phyloP scores from a whole-genome alignment of 2,888 invertebrate genomes.

The Apamea epomidion region DNA sequence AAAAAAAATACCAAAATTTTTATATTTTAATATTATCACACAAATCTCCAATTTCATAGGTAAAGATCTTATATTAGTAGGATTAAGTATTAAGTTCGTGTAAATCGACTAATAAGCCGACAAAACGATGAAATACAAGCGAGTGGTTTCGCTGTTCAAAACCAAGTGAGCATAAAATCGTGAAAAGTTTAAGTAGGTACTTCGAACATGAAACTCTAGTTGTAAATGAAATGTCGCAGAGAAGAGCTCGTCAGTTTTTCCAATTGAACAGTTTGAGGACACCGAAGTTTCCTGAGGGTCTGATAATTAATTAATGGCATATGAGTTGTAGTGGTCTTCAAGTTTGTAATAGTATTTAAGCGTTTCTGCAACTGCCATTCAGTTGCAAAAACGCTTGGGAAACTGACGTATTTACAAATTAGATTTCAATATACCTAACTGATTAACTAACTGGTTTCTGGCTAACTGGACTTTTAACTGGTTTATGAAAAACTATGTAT shows the following conservation, averaged over 20 bases:
- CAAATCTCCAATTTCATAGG: too few relatives aligned
- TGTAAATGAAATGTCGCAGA: not conserved
- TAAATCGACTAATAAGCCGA: too few relatives aligned
- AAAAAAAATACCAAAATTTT: too few relatives aligned
- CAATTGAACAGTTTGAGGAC: constrained; percentile 16
- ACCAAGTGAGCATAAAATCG: not conserved
- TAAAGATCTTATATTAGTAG: too few relatives aligned
- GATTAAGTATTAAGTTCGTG: too few relatives aligned
- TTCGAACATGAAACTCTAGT: not conserved
- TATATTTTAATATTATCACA: too few relatives aligned
- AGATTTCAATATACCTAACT: not conserved
- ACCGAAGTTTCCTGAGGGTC: not conserved
- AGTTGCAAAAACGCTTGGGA: too few relatives aligned
- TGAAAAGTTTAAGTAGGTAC: not conserved
- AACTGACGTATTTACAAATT: not conserved
- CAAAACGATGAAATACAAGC: not conserved
- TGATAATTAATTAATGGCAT: constrained; percentile 1
- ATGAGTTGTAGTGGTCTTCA: not conserved
- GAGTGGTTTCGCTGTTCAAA: not conserved
- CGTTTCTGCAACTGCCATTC: not conserved
- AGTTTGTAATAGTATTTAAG: not conserved
- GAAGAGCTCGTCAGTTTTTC: not conserved
- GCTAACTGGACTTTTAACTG: too few relatives aligned
- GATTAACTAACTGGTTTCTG: too few relatives aligned
- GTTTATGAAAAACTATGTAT: too few relatives aligned